Evolutionary conservation across 2,113 vertebrate species (phyloP).

Genomic region (Lepus americanus): DNA sequence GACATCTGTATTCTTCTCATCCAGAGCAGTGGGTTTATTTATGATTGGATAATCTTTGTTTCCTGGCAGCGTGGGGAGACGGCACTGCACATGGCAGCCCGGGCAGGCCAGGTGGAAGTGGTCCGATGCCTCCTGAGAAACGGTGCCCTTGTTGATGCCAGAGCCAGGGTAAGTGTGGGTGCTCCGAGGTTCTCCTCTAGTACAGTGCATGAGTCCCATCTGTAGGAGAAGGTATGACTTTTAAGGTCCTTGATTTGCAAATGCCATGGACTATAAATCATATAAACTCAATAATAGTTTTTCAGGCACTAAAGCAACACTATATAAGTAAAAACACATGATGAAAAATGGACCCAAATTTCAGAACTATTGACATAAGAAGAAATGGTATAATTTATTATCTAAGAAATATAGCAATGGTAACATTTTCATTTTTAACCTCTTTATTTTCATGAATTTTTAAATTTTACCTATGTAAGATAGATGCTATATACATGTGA

Average conservation of each 20-base stretch:
- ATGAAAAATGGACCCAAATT: neutral
- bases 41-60: slow-evolving; percentile 70
- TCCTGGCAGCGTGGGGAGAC: slow-evolving; percentile 96
- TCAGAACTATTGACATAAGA: neutral
- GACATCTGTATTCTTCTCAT: neutral
- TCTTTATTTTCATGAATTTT: neutral
- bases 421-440: neutral
- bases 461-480: neutral
- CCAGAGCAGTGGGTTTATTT: neutral
- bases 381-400: neutral
- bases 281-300: neutral
- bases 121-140: slow-evolving; percentile 98
- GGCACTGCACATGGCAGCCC: slow-evolving; percentile 96
- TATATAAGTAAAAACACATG: neutral
- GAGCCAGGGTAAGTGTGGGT: slow-evolving; percentile 94
- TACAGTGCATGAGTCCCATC: rapidly evolving
- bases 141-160: slow-evolving; percentile 96
- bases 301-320: neutral
- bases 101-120: slow-evolving; percentile 98
- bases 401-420: neutral
- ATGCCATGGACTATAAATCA: neutral
- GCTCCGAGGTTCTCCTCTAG: rapidly evolving
- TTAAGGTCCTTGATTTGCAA: neutral
- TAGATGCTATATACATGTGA: neutral
- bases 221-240: neutral